Conservation (phyloP, 2,888 invertebrate species). For the Pandemis heparana region DNA sequence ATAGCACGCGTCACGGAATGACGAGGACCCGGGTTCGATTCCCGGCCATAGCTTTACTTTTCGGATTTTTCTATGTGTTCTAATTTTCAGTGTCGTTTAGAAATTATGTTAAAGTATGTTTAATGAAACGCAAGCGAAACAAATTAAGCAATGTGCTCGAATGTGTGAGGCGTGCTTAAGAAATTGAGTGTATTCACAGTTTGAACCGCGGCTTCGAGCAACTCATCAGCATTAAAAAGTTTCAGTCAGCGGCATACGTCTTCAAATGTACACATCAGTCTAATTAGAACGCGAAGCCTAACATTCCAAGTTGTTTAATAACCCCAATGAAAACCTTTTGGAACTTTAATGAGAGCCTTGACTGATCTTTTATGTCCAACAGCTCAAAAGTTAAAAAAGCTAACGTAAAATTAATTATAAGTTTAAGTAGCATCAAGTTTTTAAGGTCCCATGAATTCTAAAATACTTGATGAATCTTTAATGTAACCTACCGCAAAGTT, state of each 20-base stretch:
- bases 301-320: conserved; percentile 59
- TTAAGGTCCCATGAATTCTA: conserved; percentile 30
- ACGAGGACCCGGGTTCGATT: no score
- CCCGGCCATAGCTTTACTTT: no score
- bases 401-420: conserved; percentile 31
- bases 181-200: conserved; percentile 76
- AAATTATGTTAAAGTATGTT: not conserved
- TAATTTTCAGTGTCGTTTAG: no score
- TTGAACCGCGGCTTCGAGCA: conserved; percentile 73
- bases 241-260: conserved; percentile 64
- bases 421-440: conserved; percentile 17
- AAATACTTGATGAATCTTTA: conserved; percentile 27
- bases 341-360: conserved; percentile 39
- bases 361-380: conserved; percentile 29
- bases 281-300: conserved; percentile 64
- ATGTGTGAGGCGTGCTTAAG: conserved; percentile 47
- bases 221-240: conserved; percentile 79
- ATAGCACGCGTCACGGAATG: no score
- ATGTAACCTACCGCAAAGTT: conserved; percentile 10
- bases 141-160: not conserved
- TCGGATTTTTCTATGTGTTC: no score
- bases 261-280: conserved; percentile 56
- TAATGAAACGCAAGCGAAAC: not conserved
- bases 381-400: conserved; percentile 17
- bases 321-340: conserved; percentile 55